Evolutionary conservation across 2,797 vertebrate genomes (phyloP), one percentile per base, ranked within the genome.

Genomic region (Mus minutoides): DNA sequence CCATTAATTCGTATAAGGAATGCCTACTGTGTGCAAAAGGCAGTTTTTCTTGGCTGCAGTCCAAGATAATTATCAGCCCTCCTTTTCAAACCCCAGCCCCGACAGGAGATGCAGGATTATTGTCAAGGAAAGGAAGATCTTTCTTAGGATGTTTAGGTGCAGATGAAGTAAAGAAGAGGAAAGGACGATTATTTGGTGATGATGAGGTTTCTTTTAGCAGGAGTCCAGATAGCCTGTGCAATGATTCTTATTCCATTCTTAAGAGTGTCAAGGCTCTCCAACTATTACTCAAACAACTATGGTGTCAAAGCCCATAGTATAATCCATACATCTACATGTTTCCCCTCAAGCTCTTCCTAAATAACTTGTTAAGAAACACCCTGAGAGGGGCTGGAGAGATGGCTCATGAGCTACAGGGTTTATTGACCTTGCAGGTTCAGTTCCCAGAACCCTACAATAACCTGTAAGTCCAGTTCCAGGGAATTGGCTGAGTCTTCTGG

Each of bases 21-120:
- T 40, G 92, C 96, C 96, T 93, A 96, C 96, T 95, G 43, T 77
- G 94, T 93, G 94, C 83, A 88, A 88, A 97, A 79, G 29, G 73
- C 77, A 73, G 71, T 40, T 94, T 94, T 85, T 58, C 90, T 89
- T 76, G 90, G 89, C 83, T 95, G 49, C 49, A 40, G 31, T 79
- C 91, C 96, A 95, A 95, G 73, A 64, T 86, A 86, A 67, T 76
- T 58, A 92, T 94, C 78, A 73, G 46, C n/a, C 29, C 56, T 93
- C 52, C 21, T 22, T 84, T 90, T 80, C 90, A 29, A 87, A 43
- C 17, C 58, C 40, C 54, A 37, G n/a, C n/a, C 40, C 69, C 22
- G 26, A 75, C 22, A 84, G 82, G 31, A 87, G 43, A 24, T 77
- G 8, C 13, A 62, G 88, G 75, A 69, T 58, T 77, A 56, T 22